A percentile compares a stretch with the other conserved stretches of the same genome.
phyloP scores from a whole-genome alignment of 2,797 vertebrate species.

The Eidolon dupreanum region DNA sequence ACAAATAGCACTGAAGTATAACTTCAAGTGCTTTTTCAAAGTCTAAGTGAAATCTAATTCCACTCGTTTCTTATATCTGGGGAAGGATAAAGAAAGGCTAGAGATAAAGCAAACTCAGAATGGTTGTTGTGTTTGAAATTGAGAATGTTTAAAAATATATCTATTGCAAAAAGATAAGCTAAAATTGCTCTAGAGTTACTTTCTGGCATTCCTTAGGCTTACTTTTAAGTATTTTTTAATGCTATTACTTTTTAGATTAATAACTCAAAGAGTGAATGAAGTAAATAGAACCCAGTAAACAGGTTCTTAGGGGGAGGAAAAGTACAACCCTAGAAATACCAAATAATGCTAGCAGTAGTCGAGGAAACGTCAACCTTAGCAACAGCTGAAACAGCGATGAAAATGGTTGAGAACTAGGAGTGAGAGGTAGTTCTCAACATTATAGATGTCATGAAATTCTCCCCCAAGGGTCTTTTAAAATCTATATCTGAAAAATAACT shows the following conservation, averaged over 20 bases:
- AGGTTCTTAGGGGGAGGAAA: background rate
- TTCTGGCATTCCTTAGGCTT: background rate
- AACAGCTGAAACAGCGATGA: background rate
- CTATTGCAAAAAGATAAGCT: slow-evolving; percentile 41
- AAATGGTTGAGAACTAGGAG: background rate
- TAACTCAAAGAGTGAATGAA: background rate
- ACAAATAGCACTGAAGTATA: slow-evolving; percentile 45
- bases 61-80: slow-evolving; percentile 28
- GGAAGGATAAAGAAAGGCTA: slow-evolving; percentile 36
- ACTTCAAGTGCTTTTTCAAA: slow-evolving; percentile 41
- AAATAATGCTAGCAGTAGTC: background rate
- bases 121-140: slow-evolving; percentile 59
- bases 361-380: background rate
- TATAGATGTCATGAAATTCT: background rate
- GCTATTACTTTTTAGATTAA: slow-evolving; percentile 1
- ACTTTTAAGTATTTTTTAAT: background rate
- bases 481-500: background rate
- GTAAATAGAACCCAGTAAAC: background rate
- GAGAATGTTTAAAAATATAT: slow-evolving; percentile 62
- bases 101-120: slow-evolving; percentile 53
- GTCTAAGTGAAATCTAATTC: slow-evolving; percentile 61
- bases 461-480: background rate
- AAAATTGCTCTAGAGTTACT: slow-evolving; percentile 35
- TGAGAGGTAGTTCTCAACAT: background rate
- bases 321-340: background rate